Conservation (phyloP, 2,797 vertebrate genomes). For the Zalophus californianus region DNA sequence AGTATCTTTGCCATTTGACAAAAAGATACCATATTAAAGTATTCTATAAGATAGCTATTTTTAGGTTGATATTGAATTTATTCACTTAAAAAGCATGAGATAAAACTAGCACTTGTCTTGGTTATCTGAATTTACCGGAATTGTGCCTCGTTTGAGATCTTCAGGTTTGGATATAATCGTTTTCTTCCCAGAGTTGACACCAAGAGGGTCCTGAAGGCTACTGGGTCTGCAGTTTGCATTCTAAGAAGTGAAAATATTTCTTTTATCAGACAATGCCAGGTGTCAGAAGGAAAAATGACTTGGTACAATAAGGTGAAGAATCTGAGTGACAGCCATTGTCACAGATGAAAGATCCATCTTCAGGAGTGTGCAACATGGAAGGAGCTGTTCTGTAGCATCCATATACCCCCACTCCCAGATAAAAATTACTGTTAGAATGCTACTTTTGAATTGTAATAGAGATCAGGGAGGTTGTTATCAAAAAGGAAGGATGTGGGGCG, state of each 20-base stretch:
- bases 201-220: constrained; percentile 87
- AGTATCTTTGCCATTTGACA: background rate
- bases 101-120: background rate
- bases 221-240: constrained; percentile 89
- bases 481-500: background rate
- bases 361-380: background rate
- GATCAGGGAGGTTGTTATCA: background rate
- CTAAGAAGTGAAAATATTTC: constrained; percentile 80
- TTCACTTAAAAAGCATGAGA: background rate
- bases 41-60: background rate
- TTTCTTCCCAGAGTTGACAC: constrained; percentile 81
- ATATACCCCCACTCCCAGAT: background rate
- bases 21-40: constrained; percentile 4
- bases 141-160: constrained; percentile 89
- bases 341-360: background rate
- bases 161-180: constrained; percentile 84
- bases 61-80: background rate
- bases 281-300: background rate
- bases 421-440: background rate
- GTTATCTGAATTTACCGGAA: constrained; percentile 84
- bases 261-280: background rate
- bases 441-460: background rate
- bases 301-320: background rate
- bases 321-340: background rate
- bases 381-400: rapidly evolving